phyloP scores from a whole-genome alignment of 1,140 invertebrate species.

The Amphibalanus amphitrite region DNA sequence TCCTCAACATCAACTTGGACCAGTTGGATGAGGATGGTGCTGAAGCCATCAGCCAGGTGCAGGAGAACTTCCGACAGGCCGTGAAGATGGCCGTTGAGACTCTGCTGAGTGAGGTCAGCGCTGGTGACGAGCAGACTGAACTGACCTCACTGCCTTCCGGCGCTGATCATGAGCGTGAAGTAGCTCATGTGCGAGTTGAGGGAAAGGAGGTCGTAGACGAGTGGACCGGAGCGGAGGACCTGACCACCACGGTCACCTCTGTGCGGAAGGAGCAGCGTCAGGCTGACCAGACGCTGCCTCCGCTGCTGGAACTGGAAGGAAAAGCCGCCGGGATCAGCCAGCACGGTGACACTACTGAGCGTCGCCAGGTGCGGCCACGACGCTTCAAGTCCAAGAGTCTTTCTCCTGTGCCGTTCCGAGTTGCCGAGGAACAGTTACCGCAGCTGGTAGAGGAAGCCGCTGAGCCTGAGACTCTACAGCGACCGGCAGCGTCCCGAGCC shows the following conservation, averaged over 20 bases:
- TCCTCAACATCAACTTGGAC: neutral
- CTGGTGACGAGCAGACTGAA: neutral
- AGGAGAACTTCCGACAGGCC: neutral
- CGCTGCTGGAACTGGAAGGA: neutral
- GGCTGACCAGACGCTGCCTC: neutral
- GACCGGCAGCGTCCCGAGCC: neutral
- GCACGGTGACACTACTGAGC: no score
- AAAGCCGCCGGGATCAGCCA: neutral
- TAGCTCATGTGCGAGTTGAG: neutral
- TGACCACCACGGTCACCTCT: neutral
- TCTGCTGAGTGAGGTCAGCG: neutral
- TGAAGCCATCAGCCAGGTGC: neutral
- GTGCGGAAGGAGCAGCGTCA: neutral
- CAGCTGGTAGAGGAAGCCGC: neutral
- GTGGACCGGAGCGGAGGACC: neutral
- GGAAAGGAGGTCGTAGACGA: neutral
- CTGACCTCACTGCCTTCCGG: neutral
- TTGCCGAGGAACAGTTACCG: neutral
- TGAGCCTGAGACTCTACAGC: neutral
- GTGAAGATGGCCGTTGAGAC: conserved; percentile 3
- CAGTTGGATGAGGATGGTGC: neutral
- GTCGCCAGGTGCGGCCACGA: no score
- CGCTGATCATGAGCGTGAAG: neutral
- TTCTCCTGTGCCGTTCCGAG: neutral
- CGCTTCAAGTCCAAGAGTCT: neutral